phyloP scores from a whole-genome alignment of 2,888 invertebrate species.

The Ochropacha duplaris region DNA sequence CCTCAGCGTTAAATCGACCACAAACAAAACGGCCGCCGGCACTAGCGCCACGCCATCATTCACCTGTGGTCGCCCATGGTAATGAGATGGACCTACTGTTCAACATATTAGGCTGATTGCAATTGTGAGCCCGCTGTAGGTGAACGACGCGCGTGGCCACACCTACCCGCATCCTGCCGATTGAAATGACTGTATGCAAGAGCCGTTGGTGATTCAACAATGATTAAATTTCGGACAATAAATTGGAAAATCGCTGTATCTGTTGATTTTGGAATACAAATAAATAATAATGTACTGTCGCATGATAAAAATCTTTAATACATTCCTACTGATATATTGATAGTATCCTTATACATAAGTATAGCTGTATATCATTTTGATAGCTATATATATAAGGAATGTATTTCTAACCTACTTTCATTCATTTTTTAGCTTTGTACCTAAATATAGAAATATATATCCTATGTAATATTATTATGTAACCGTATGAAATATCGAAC shows the following conservation, averaged over 20 bases:
- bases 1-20: conserved; percentile 80
- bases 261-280: background rate
- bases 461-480: too few relatives aligned
- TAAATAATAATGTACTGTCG: background rate
- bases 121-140: conserved; percentile 59
- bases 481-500: background rate
- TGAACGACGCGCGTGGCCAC: conserved; percentile 47
- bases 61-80: conserved; percentile 81
- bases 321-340: too few relatives aligned
- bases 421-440: too few relatives aligned
- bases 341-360: too few relatives aligned
- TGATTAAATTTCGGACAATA: conserved; percentile 23
- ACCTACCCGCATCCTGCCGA: conserved; percentile 55
- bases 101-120: conserved; percentile 82
- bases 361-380: too few relatives aligned
- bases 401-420: too few relatives aligned
- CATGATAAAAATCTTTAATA: too few relatives aligned
- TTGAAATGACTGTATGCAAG: conserved; percentile 42
- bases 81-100: conserved; percentile 81
- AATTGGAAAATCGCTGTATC: background rate
- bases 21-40: conserved; percentile 77
- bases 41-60: conserved; percentile 72
- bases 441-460: too few relatives aligned
- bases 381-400: too few relatives aligned
- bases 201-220: conserved; percentile 27